Evolutionary conservation across 2,888 invertebrate genomes (phyloP).

Genomic region (Latheticus oryzae): DNA sequence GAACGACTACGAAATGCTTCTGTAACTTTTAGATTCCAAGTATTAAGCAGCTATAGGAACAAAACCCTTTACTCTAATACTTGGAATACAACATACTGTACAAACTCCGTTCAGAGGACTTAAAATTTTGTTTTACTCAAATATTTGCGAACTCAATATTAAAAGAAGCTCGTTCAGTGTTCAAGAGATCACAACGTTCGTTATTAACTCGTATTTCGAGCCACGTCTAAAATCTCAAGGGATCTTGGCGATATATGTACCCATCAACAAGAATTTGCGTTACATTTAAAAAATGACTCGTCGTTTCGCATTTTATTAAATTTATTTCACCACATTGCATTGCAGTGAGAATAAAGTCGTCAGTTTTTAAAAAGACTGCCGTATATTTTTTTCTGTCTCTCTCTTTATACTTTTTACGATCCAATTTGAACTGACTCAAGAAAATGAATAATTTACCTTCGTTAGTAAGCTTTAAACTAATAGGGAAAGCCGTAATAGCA

Average conservation of each 20-base stretch:
- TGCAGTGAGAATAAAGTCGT: neutral
- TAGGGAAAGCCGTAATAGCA: slow-evolving; percentile 27
- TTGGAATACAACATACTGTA: slow-evolving; percentile 8
- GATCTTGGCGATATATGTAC: slow-evolving; percentile 5
- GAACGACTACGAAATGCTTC: too few species aligned
- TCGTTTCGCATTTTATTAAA: neutral
- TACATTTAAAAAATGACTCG: slow-evolving; percentile 4
- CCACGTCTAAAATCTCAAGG: slow-evolving; percentile 2
- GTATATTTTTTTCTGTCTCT: neutral
- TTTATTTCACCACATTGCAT: slow-evolving; percentile 1
- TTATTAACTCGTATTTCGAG: slow-evolving; percentile 13
- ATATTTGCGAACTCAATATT: slow-evolving; percentile 23
- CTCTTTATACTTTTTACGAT: too few species aligned
- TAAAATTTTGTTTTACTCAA: slow-evolving; percentile 28
- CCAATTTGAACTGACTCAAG: slow-evolving; percentile 21
- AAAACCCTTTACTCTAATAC: slow-evolving; percentile 8
- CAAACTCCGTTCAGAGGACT: slow-evolving; percentile 19
- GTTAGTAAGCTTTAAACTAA: slow-evolving; percentile 28
- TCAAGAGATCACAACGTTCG: slow-evolving; percentile 10
- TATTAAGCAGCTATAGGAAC: slow-evolving; percentile 3
- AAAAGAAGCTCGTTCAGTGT: slow-evolving; percentile 12
- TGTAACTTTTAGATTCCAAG: too few species aligned
- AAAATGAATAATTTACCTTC: slow-evolving; percentile 31
- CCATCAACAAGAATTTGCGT: slow-evolving; percentile 18
- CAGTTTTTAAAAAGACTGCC: neutral